A percentile compares a stretch with the other conserved stretches of the same genome.
Conservation (phyloP, 2,113 vertebrate species). For the Oreocharis arfaki region DNA sequence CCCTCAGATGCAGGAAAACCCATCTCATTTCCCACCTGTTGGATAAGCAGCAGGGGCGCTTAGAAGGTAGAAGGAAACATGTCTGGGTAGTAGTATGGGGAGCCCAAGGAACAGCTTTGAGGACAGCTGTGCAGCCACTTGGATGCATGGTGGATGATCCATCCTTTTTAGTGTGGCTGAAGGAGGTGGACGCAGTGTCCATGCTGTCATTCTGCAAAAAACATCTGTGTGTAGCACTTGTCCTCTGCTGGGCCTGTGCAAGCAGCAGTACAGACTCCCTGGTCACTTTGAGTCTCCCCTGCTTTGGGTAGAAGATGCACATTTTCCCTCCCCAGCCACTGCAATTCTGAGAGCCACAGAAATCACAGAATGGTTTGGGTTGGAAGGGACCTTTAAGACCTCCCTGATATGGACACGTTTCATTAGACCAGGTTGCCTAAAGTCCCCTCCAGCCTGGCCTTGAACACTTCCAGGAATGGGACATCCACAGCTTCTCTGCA, state of each 20-base stretch:
- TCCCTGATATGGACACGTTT: background rate
- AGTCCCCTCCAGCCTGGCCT: background rate
- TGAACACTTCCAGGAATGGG: background rate
- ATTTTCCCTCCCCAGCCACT: background rate
- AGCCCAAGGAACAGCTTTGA: background rate
- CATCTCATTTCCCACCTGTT: background rate
- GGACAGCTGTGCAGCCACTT: background rate
- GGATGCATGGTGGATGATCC: background rate
- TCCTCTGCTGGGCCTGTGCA: background rate
- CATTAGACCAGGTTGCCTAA: background rate
- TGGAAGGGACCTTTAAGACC: background rate
- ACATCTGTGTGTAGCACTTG: background rate
- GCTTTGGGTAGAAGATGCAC: accelerated
- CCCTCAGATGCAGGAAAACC: background rate
- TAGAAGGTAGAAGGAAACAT: background rate
- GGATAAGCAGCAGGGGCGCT: background rate
- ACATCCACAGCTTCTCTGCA: background rate
- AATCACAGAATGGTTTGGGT: background rate
- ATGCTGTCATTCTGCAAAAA: accelerated
- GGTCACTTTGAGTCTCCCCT: background rate
- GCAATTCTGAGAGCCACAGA: background rate
- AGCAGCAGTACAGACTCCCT: background rate
- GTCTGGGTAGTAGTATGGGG: accelerated
- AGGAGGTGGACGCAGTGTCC: background rate
- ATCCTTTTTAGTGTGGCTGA: background rate